phyloP scores from a whole-genome alignment of 2,797 vertebrate genomes.

The Periophthalmus magnuspinnatus region DNA sequence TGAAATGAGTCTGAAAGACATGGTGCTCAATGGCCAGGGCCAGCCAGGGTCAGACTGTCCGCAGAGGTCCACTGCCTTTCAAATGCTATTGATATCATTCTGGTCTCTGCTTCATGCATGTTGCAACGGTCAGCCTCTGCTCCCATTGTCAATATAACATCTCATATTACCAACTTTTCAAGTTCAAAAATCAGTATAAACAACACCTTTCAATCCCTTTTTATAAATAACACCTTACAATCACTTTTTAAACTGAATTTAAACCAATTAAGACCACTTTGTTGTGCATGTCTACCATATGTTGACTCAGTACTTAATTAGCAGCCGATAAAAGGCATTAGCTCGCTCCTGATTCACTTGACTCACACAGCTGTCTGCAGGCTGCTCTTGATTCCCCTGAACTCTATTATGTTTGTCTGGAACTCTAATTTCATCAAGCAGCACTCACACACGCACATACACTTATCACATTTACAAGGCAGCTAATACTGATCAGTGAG shows the following conservation, averaged over 20 bases:
- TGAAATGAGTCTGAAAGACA: slow-evolving; percentile 67
- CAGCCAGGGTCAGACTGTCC: slow-evolving; percentile 71
- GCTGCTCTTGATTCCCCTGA: slow-evolving; percentile 38
- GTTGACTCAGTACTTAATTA: slow-evolving; percentile 76
- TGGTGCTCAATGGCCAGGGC: slow-evolving; percentile 61
- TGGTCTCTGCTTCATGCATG: slow-evolving; percentile 30
- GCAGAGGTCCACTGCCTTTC: slow-evolving; percentile 64
- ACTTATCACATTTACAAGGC: slow-evolving; percentile 63
- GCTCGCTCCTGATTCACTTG: slow-evolving; percentile 50
- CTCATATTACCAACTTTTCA: not conserved
- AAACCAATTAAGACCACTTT: not conserved
- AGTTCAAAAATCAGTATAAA: not conserved
- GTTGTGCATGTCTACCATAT: slow-evolving; percentile 35
- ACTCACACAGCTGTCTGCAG: slow-evolving; percentile 54
- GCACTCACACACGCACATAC: slow-evolving; percentile 43
- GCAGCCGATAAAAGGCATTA: slow-evolving; percentile 57
- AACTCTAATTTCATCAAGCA: slow-evolving; percentile 66
- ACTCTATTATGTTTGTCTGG: slow-evolving; percentile 62
- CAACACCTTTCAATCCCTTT: not conserved
- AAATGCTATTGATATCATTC: slow-evolving; percentile 65
- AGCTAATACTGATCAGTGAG: slow-evolving; percentile 52
- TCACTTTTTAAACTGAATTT: not conserved
- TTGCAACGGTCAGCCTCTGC: slow-evolving; percentile 3
- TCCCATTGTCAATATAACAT: not conserved
- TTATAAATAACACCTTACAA: not conserved